Base-by-base conservation (phyloP, 2,888 invertebrate genomes). In the Polyploca ridens region DNA sequence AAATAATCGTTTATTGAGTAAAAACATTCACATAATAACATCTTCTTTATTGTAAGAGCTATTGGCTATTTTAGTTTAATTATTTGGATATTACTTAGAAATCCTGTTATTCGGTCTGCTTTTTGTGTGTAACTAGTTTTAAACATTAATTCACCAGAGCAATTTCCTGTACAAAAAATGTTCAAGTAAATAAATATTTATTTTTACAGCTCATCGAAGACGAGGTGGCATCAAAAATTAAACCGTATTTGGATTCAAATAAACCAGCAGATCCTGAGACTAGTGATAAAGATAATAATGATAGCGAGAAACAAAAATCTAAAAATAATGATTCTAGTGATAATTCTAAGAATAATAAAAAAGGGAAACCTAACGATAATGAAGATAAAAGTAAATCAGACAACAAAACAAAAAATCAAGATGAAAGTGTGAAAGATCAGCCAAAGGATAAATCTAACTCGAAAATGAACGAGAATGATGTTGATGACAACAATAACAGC, bases 181-280 rank as follows among this genome's bases (percentile, higher is more conserved):
- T n/a, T n/a, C 27, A 27, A 27, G 27, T 27, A 27, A 27, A 27
- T 27, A 1, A 27, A 27, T 27, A 27, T 27, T 35, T 35, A 35
- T 6, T 76, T 71, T 61, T 79, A n/a, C n/a, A 87, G 87, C 75
- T 72, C 10, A 78, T 87, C 0, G 72, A 80, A 69, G 74, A 77
- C 33, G 83, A 86, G 73, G 71, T 86, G 0, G 65, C 64, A 33
- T 70, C 70, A 0, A 81, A 84, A 73, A 66, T 54, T 10, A 54
- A 19, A 19, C 1, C n/a, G 16, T 19, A 54, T 54, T 10, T 8
- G 10, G 54, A 54, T 10, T 19, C 54, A 54, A 54, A 19, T 16
- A 49, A 49, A 8, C 3, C 54, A 19, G 19, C 8, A 19, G 19
- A 6, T 54, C 19, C 49, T 14, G 7, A 49, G 6, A n/a, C n/a